These are phyloP conservation scores for Amphiprion ocellaris DNA, from an alignment of 2,113 vertebrate species.

Conservation along the genomic window DNA sequence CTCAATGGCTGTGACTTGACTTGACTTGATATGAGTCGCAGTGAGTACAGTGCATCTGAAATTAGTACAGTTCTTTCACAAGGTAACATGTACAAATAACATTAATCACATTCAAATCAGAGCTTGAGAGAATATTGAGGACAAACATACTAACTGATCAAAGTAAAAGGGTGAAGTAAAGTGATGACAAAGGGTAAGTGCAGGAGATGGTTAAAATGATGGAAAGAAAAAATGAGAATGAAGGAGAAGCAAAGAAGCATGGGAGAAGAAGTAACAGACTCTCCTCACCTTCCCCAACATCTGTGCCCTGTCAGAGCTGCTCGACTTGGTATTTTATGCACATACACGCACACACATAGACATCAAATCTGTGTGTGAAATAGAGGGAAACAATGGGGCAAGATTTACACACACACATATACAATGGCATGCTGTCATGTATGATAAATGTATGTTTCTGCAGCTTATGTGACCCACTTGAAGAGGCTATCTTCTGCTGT, in stretches of 20 bases:
- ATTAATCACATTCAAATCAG: too few species aligned
- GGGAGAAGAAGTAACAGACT: slow-evolving; percentile 17
- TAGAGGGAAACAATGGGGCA: slow-evolving; percentile 28
- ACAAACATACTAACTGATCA: too few species aligned
- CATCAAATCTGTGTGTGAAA: slow-evolving; percentile 19
- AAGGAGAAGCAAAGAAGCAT: neutral
- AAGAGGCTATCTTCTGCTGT: slow-evolving; percentile 41
- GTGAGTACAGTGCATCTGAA: too few species aligned
- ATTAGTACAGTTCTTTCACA: too few species aligned
- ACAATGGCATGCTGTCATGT: slow-evolving; percentile 33
- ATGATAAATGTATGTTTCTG: slow-evolving; percentile 70
- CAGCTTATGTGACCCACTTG: slow-evolving; percentile 60
- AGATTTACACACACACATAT: slow-evolving; percentile 4
- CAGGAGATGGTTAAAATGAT: neutral
- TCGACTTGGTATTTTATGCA: slow-evolving; percentile 24
- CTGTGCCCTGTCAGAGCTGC: slow-evolving; percentile 54
- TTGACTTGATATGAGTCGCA: too few species aligned
- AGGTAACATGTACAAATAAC: too few species aligned
- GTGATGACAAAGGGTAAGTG: neutral
- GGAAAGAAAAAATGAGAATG: neutral
- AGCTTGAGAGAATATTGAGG: too few species aligned
- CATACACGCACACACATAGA: neutral
- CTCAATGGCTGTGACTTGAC: too few species aligned
- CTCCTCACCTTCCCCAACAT: slow-evolving; percentile 45
- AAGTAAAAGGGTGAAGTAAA: too few species aligned